These are phyloP conservation scores for Scotopteryx bipunctaria DNA, from an alignment of 2,888 invertebrate genomes.

Conservation along the genomic window DNA sequence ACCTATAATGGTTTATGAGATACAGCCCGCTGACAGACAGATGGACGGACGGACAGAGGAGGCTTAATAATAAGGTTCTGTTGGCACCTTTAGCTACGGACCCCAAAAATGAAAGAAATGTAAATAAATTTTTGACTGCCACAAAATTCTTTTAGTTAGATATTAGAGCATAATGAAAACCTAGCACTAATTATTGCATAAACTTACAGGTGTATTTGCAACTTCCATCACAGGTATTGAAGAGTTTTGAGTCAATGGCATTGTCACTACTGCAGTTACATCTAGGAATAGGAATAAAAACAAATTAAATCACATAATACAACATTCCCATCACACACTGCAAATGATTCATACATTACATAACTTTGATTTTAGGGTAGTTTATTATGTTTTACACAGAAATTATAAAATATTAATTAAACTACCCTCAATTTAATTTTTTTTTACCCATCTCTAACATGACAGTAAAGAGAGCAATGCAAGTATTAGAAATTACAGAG, in stretches of 20 bases:
- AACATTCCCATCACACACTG: constrained; percentile 1
- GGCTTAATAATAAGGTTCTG: no score
- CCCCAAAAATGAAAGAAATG: no score
- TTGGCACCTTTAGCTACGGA: no score
- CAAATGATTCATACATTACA: not conserved
- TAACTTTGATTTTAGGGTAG: constrained; percentile 19
- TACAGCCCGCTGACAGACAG: no score
- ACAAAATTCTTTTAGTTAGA: no score
- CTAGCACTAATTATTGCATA: no score
- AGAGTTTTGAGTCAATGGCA: constrained; percentile 74
- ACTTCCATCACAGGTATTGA: constrained; percentile 80
- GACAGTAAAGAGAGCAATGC: not conserved
- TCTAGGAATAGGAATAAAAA: constrained; percentile 54
- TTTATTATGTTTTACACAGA: constrained; percentile 1
- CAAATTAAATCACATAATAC: not conserved
- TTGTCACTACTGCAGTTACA: constrained; percentile 78
- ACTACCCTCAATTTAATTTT: not conserved
- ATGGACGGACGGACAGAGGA: no score
- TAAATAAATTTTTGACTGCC: no score
- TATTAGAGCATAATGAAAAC: no score
- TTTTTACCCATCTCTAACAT: no score
- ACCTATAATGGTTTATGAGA: no score
- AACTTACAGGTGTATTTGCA: constrained; percentile 74
- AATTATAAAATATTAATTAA: not conserved
- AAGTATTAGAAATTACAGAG: not conserved